Percentiles rank a stretch among this genome's conserved stretches.
These are phyloP conservation scores for Rhopalosiphum padi DNA, from an alignment of 1,140 invertebrate genomes.

Conservation along the genomic window DNA sequence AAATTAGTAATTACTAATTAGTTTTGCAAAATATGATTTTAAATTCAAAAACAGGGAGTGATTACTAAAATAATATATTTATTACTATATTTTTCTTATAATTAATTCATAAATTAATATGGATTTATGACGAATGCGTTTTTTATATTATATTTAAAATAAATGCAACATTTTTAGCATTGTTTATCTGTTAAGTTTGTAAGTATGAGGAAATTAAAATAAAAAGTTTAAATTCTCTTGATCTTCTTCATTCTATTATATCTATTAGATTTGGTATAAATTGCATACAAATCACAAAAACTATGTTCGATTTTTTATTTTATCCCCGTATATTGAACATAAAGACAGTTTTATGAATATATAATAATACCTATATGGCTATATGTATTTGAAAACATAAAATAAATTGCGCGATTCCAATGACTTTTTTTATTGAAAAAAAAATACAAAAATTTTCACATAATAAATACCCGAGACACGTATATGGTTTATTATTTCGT, in stretches of 20 bases:
- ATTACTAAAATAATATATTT: background rate
- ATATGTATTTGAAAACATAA: background rate
- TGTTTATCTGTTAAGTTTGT: background rate
- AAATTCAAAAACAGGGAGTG: background rate
- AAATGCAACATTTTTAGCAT: background rate
- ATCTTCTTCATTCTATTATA: background rate
- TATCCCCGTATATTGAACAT: no score
- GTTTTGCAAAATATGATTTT: background rate
- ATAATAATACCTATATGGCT: background rate
- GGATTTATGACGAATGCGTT: no score
- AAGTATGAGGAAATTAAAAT: background rate
- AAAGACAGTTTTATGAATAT: background rate
- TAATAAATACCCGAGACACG: background rate
- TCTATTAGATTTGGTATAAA: background rate
- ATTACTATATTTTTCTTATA: background rate
- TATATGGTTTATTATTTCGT: background rate
- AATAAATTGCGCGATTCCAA: background rate
- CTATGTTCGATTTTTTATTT: background rate
- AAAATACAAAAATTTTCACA: background rate
- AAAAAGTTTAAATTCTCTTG: background rate
- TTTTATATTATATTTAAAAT: background rate
- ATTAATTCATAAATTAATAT: no score
- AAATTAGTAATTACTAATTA: background rate
- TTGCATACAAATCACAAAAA: background rate
- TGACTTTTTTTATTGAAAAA: constrained; percentile 6